A percentile compares a stretch with the other conserved stretches of the same genome.
phyloP scores from a whole-genome alignment of 2,113 vertebrate species.

The Ctenomys sociabilis region DNA sequence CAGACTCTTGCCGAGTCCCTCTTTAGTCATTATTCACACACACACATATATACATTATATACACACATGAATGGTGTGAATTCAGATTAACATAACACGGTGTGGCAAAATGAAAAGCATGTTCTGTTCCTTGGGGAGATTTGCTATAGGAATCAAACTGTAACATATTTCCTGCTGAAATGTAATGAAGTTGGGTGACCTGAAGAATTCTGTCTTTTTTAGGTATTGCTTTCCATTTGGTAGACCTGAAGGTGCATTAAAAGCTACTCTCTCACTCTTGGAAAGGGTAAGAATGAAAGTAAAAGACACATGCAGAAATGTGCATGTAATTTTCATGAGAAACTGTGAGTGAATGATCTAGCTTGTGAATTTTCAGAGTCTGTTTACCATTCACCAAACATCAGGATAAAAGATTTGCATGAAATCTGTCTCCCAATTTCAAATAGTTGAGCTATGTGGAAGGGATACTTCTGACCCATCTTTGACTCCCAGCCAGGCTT shows the following conservation, averaged over 20 bases:
- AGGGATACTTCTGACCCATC: not conserved
- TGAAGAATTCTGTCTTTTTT: slow-evolving; percentile 79
- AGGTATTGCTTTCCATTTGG: slow-evolving; percentile 99
- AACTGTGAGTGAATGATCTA: slow-evolving; percentile 29
- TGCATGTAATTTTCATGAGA: not conserved
- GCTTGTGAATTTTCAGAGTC: not conserved
- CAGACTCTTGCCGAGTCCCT: slow-evolving; percentile 75
- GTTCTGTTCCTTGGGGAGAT: slow-evolving; percentile 68
- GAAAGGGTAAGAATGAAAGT: slow-evolving; percentile 92
- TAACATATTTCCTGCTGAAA: slow-evolving; percentile 63
- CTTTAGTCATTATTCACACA: slow-evolving; percentile 79
- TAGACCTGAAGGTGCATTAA: slow-evolving; percentile 97
- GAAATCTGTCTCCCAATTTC: slow-evolving; percentile 6
- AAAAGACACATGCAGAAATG: not conserved
- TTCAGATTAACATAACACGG: slow-evolving; percentile 80
- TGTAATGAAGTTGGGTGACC: slow-evolving; percentile 58
- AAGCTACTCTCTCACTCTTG: slow-evolving; percentile 96
- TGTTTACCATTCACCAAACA: slow-evolving; percentile 50
- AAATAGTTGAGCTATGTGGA: slow-evolving; percentile 1
- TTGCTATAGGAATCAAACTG: slow-evolving; percentile 73
- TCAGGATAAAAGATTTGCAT: slow-evolving; percentile 51
- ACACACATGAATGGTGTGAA: slow-evolving; percentile 80
- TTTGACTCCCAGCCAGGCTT: not conserved
- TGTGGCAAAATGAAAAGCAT: slow-evolving; percentile 78
- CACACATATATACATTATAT: slow-evolving; percentile 78